These are phyloP conservation scores for Mimachlamys varia DNA, from an alignment of 2,888 invertebrate species.

Conservation along the genomic window DNA sequence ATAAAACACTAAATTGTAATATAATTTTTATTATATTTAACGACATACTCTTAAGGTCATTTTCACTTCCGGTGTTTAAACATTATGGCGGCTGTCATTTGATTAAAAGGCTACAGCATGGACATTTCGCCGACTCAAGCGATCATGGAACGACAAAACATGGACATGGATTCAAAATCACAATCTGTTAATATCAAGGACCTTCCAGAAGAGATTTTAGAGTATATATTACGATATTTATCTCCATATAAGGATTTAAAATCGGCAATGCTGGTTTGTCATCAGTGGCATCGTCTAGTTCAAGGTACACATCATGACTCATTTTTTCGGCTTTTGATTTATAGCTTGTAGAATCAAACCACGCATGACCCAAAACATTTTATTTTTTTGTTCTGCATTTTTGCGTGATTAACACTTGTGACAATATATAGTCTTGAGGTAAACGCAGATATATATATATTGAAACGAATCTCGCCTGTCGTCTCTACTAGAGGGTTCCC, in stretches of 20 bases:
- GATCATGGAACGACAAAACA: not conserved
- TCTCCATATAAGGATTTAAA: conserved; percentile 95
- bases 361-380: too few species aligned
- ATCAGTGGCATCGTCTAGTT: conserved; percentile 92
- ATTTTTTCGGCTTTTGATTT: too few species aligned
- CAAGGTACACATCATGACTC: conserved; percentile 85
- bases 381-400: too few species aligned
- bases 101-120: not conserved
- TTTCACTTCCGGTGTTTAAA: conserved; percentile 17
- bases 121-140: conserved; percentile 9
- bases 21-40: not conserved
- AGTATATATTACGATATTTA: conserved; percentile 93
- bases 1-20: not conserved
- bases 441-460: too few species aligned
- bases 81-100: conserved; percentile 29
- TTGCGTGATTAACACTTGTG: too few species aligned
- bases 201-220: conserved; percentile 95
- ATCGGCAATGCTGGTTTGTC: conserved; percentile 92
- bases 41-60: not conserved
- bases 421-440: too few species aligned
- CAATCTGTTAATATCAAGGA: conserved; percentile 83
- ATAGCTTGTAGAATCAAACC: too few species aligned
- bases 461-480: too few species aligned
- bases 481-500: too few species aligned
- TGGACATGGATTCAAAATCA: not conserved